Base-by-base conservation (phyloP, 2,888 invertebrate genomes). In the Parasteatoda lunata region DNA sequence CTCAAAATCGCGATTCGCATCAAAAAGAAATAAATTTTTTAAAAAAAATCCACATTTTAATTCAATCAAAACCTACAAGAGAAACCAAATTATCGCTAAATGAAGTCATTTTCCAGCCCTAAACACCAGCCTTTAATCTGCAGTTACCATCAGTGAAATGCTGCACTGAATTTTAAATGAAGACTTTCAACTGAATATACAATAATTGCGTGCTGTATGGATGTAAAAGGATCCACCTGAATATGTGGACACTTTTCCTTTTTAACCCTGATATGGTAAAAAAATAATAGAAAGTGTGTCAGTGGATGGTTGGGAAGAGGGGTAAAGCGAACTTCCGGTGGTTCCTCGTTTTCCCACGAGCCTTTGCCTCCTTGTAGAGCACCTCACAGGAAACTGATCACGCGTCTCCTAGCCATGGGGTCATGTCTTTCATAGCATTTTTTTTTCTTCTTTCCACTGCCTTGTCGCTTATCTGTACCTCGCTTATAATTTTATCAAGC, bases 321-420 rank as follows among this genome's bases (percentile, higher is more conserved):
- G 78, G 52, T 51, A 75, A 81, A 75, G 76, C 75, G 69, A 54
- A 75, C 66, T 81, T 81, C 81, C 82, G 69, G 78, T 78, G 69
- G 48, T 47, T 45, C 45, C 48, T 69, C 48, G 13, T 69, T 80
- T 80, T 82, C 82, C 76, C 82, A 82, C 76, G 82, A 82, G 82
- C 69, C 47, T 30, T 30, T 8, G 51, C 54, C 68, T 72, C 77
- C 69, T 77, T 47, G 59, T 54, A 2, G 30, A 30, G 73, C 81
- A 75, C 81, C 82, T 82, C 82, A 76, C 82, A 76, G 82, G 82
- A 82, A 82, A 65, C 68, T 69, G 45, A 13, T 59, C 59, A 59
- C 59, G 59, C n/a, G 30, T 30, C 68, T 69, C 30, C 6, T 4
- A 13, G 13, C 45, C 69, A 45, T 30, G 69, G 59, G 59, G 59